Percentiles rank a stretch among this genome's conserved stretches.
These are phyloP conservation scores for Calliopum simillimum DNA, from an alignment of 2,888 invertebrate genomes.

Conservation along the genomic window DNA sequence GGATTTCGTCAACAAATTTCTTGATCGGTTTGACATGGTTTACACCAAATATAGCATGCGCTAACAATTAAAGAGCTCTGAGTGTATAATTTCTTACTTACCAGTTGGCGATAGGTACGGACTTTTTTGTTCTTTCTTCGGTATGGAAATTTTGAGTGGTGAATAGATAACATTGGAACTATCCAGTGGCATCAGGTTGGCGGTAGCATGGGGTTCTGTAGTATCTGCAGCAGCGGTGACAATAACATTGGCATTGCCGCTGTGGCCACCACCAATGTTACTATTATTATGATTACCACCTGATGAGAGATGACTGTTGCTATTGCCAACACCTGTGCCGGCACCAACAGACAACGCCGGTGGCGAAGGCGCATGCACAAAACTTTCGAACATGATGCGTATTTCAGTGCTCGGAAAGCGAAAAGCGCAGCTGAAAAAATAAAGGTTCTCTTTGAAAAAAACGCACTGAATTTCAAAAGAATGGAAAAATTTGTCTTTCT, in stretches of 20 bases:
- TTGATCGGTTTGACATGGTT: no score
- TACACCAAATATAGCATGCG: no score
- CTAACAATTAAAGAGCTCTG: not conserved
- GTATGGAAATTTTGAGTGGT: conserved; percentile 68
- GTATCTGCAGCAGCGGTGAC: conserved; percentile 20
- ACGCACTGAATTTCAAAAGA: no score
- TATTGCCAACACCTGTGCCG: conserved; percentile 35
- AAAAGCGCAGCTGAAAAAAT: conserved; percentile 88
- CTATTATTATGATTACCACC: conserved; percentile 35
- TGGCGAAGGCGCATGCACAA: conserved; percentile 82
- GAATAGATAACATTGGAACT: conserved; percentile 66
- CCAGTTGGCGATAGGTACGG: conserved; percentile 94
- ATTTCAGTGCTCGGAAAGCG: conserved; percentile 98
- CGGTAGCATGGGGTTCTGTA: conserved; percentile 10
- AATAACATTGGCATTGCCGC: conserved; percentile 30
- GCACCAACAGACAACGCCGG: conserved; percentile 39
- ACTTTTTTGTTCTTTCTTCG: conserved; percentile 73
- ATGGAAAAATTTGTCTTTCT: no score
- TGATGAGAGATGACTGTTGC: conserved; percentile 33
- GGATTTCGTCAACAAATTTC: no score
- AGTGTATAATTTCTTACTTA: conserved; percentile 55
- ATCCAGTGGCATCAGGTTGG: conserved; percentile 58
- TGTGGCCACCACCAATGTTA: conserved; percentile 38
- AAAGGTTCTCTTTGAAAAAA: no score
- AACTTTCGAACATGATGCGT: conserved; percentile 91